These are phyloP conservation scores for Toxotes jaculatrix DNA, from an alignment of 2,113 vertebrate species.

Conservation along the genomic window DNA sequence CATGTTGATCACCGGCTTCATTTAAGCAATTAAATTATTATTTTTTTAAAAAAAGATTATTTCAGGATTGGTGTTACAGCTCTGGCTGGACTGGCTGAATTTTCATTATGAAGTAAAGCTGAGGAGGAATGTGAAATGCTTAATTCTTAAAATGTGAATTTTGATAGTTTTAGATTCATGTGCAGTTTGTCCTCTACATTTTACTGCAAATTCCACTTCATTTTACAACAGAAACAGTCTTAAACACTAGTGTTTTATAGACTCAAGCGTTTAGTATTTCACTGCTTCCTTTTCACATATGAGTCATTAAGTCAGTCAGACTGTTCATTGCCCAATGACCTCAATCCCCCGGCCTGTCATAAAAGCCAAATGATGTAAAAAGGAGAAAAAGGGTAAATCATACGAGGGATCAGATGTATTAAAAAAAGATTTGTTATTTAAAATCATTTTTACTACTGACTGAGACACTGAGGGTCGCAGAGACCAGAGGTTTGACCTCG, in stretches of 20 bases:
- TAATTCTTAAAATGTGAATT: background rate
- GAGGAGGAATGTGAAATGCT: background rate
- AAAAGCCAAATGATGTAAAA: slow-evolving; percentile 39
- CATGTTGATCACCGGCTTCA: background rate
- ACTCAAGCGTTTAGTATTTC: slow-evolving; percentile 35
- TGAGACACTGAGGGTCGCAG: background rate
- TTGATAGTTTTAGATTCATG: slow-evolving; percentile 24
- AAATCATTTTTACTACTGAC: background rate
- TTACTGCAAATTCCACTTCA: slow-evolving; percentile 42
- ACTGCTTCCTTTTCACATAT: slow-evolving; percentile 40
- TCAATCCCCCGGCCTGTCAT: slow-evolving; percentile 33
- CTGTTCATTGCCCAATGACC: slow-evolving; percentile 43
- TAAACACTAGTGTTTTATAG: slow-evolving; percentile 49
- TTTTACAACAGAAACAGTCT: slow-evolving; percentile 43
- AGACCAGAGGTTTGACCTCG: slow-evolving; percentile 6
- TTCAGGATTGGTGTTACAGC: background rate
- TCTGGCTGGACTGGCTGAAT: background rate
- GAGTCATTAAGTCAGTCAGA: slow-evolving; percentile 45
- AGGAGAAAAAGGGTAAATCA: slow-evolving; percentile 23
- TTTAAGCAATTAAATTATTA: background rate
- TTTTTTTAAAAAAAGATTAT: background rate
- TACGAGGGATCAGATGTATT: background rate
- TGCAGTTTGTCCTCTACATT: slow-evolving; percentile 11
- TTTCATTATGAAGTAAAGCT: background rate
- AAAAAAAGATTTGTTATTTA: slow-evolving; percentile 36